Conservation (phyloP, 1,140 invertebrate species). For the Triops cancriformis region DNA sequence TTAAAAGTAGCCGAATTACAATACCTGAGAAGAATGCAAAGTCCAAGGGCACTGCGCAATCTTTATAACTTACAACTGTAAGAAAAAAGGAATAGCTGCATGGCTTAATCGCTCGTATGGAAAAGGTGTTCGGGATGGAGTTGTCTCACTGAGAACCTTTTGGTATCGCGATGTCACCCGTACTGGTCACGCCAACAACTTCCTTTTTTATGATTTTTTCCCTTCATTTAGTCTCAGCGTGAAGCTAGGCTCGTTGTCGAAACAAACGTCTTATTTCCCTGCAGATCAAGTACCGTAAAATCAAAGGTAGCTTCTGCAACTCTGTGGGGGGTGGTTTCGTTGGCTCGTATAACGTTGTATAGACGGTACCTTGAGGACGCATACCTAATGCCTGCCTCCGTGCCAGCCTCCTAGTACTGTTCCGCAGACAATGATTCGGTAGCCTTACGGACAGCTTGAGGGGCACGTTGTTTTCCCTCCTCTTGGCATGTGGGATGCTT, state of each 20-base stretch:
- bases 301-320: background rate
- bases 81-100: background rate
- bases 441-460: slow-evolving; percentile 8
- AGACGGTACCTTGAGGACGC: background rate
- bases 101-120: too few relatives aligned
- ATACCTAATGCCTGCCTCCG: background rate
- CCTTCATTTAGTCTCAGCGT: too few relatives aligned
- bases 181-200: too few relatives aligned
- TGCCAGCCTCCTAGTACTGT: background rate
- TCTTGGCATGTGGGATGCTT: slow-evolving; percentile 8
- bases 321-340: background rate
- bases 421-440: background rate
- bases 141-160: too few relatives aligned
- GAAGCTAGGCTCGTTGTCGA: too few relatives aligned
- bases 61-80: background rate
- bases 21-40: background rate
- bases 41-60: background rate
- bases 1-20: background rate
- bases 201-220: too few relatives aligned
- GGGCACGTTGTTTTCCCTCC: slow-evolving; percentile 9
- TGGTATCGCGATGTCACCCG: too few relatives aligned
- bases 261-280: too few relatives aligned
- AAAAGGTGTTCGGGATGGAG: too few relatives aligned
- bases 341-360: background rate
- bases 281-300: background rate